A percentile compares a stretch with the other conserved stretches of the same genome.
Evolutionary conservation across 2,113 vertebrate genomes (phyloP).

Genomic region (Erythrolamprus reginae): DNA sequence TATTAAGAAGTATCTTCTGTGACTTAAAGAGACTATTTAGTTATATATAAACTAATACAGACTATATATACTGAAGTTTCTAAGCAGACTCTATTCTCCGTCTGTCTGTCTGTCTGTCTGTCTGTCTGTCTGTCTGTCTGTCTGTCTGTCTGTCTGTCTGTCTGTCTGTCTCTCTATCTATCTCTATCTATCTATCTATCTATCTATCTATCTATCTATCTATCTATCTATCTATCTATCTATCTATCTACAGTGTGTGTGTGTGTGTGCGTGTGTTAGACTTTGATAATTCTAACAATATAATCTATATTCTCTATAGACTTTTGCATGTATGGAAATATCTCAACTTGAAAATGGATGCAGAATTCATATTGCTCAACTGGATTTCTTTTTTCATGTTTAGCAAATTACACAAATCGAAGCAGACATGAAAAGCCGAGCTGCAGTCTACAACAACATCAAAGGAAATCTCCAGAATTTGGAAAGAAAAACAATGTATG

Average conservation of each 20-base stretch:
- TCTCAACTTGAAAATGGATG: background rate
- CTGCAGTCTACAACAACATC: slow-evolving; percentile 73
- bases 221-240: too few species aligned
- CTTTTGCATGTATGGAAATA: background rate
- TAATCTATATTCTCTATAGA: background rate
- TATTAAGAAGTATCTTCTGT: background rate
- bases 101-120: too few species aligned
- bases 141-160: too few species aligned
- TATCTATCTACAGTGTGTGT: too few species aligned
- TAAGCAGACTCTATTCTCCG: too few species aligned
- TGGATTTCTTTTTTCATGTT: slow-evolving; percentile 15
- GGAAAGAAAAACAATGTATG: slow-evolving; percentile 79
- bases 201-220: too few species aligned
- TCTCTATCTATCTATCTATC: too few species aligned
- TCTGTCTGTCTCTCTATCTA: too few species aligned
- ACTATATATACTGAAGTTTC: too few species aligned
- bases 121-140: too few species aligned
- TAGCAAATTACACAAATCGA: slow-evolving; percentile 91
- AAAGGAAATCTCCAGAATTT: slow-evolving; percentile 79
- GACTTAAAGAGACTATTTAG: background rate
- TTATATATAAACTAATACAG: too few species aligned
- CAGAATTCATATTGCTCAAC: background rate
- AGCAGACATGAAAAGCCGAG: slow-evolving; percentile 79
- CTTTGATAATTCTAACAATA: background rate
- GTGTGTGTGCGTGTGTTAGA: too few species aligned